Conservation (phyloP, 1,140 invertebrate species). For the Odontomachus brunneus region DNA sequence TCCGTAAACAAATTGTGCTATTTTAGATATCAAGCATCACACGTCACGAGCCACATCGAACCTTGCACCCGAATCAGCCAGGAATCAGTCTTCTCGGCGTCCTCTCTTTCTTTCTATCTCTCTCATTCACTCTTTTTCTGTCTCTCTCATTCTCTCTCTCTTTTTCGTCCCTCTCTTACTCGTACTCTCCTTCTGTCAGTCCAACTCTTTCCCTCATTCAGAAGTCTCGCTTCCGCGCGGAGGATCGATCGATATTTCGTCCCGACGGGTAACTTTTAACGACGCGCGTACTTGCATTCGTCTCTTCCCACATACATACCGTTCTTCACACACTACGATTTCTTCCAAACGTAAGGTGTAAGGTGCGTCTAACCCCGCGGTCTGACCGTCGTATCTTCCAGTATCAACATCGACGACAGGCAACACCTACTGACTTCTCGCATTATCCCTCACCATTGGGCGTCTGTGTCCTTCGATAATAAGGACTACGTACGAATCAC, state of each 20-base stretch:
- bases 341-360: conserved; percentile 48
- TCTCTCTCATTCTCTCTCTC: not conserved
- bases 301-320: not conserved
- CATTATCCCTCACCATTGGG: not conserved
- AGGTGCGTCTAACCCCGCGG: not conserved
- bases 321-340: conserved; percentile 36
- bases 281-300: conserved; percentile 54
- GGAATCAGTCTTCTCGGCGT: conserved; percentile 1
- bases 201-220: conserved; percentile 15
- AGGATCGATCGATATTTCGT: conserved; percentile 57
- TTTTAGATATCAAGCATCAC: conserved; percentile 1
- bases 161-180: not conserved
- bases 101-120: not conserved
- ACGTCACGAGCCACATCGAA: not conserved
- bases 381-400: conserved; percentile 19
- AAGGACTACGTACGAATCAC: not conserved
- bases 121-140: not conserved
- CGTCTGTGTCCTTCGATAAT: conserved; percentile 23
- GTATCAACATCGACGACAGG: conserved; percentile 12
- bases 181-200: not conserved
- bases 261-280: conserved; percentile 51
- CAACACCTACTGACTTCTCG: not conserved
- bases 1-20: conserved; percentile 4
- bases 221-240: conserved; percentile 33
- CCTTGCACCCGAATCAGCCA: not conserved